A percentile compares a stretch with the other conserved stretches of the same genome.
These are phyloP conservation scores for Bovichtus variegatus DNA, from an alignment of 2,797 vertebrate species.

Conservation along the genomic window DNA sequence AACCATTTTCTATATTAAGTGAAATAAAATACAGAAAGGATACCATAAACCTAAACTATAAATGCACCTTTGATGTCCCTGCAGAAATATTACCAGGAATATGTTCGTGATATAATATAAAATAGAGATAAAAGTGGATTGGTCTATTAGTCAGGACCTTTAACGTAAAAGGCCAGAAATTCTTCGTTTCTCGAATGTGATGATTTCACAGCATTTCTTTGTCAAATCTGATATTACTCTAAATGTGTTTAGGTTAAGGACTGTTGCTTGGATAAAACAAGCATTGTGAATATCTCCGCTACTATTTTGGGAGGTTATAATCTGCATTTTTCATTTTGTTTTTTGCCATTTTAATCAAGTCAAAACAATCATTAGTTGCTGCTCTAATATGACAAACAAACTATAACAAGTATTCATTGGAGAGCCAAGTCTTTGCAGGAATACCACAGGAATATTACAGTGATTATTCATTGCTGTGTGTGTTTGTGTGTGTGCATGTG, in stretches of 20 bases:
- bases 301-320: not conserved
- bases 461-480: constrained; percentile 53
- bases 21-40: not conserved
- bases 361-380: not conserved
- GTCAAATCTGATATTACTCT: not conserved
- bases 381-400: constrained; percentile 15
- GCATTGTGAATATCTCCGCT: too few relatives aligned
- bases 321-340: not conserved
- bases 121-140: not conserved
- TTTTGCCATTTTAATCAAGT: not conserved
- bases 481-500: constrained; percentile 42
- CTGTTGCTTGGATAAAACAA: not conserved
- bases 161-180: not conserved
- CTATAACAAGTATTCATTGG: constrained; percentile 2
- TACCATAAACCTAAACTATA: too few relatives aligned
- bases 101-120: not conserved
- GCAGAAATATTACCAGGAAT: not conserved
- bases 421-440: not conserved
- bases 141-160: not conserved
- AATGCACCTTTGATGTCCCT: not conserved
- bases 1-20: not conserved
- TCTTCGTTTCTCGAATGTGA: not conserved
- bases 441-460: constrained; percentile 27
- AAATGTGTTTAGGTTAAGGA: not conserved
- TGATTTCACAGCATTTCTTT: not conserved